Conservation (phyloP, 2,797 vertebrate genomes). For the Spea hammondii region DNA sequence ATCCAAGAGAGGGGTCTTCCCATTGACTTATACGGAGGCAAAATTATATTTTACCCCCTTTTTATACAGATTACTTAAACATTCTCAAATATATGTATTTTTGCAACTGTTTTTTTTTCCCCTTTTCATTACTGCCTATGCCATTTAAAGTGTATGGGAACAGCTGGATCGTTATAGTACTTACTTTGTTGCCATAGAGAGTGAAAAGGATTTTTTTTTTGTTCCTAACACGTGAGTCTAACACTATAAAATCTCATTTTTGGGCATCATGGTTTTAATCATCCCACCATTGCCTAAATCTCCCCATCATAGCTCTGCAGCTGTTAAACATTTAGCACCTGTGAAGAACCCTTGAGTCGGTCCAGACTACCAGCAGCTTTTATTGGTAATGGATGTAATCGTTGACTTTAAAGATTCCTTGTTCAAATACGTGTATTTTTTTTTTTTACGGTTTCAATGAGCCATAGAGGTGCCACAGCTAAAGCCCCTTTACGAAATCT, state of each 20-base stretch:
- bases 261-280: conserved; percentile 66
- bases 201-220: conserved; percentile 58
- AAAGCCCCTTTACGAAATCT: conserved; percentile 60
- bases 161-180: too few species aligned
- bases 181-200: too few species aligned
- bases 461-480: conserved; percentile 56
- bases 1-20: too few species aligned
- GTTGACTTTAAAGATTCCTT: conserved; percentile 69
- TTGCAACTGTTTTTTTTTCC: too few species aligned
- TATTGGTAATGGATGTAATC: conserved; percentile 63
- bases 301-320: conserved; percentile 63
- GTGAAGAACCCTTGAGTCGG: conserved; percentile 60
- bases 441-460: conserved; percentile 60
- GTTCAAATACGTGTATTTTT: conserved; percentile 65
- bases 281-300: conserved; percentile 63
- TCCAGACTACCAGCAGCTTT: conserved; percentile 61
- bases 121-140: too few species aligned
- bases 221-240: conserved; percentile 65
- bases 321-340: conserved; percentile 68
- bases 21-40: too few species aligned
- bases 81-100: too few species aligned
- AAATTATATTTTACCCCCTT: too few species aligned
- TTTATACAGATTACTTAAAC: too few species aligned
- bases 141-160: too few species aligned
- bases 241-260: conserved; percentile 66